phyloP scores from a whole-genome alignment of 2,888 invertebrate genomes.

The Salpingus planirostris region DNA sequence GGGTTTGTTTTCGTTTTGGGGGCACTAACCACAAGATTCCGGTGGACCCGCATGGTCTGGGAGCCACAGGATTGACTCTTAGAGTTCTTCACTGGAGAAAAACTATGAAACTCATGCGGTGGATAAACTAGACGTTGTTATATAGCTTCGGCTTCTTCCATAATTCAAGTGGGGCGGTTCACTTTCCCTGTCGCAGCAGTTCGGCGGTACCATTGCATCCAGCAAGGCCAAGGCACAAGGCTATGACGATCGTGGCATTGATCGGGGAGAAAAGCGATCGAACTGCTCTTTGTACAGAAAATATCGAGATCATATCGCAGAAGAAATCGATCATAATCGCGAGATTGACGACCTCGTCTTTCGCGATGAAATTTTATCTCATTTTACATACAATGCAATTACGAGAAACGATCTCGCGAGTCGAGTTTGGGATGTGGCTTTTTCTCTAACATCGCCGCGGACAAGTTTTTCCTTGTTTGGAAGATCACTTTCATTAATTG shows the following conservation, averaged over 20 bases:
- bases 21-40: slow-evolving; percentile 53
- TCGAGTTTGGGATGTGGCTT: too few species aligned
- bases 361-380: too few species aligned
- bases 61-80: slow-evolving; percentile 26
- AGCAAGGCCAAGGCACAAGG: slow-evolving; percentile 32
- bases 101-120: slow-evolving; percentile 29
- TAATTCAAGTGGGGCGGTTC: slow-evolving; percentile 23
- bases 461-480: too few species aligned
- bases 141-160: slow-evolving; percentile 30
- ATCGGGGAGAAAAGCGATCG: too few species aligned
- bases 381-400: too few species aligned
- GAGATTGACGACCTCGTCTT: slow-evolving; percentile 4
- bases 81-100: slow-evolving; percentile 31
- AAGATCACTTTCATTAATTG: slow-evolving; percentile 2
- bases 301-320: too few species aligned
- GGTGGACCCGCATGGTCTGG: slow-evolving; percentile 50
- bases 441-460: too few species aligned
- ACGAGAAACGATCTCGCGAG: slow-evolving; percentile 1
- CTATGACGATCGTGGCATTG: neutral
- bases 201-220: slow-evolving; percentile 1
- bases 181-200: slow-evolving; percentile 19
- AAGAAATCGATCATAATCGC: neutral
- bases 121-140: slow-evolving; percentile 22
- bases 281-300: too few species aligned
- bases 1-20: too few species aligned